Conservation (phyloP, 2,797 vertebrate genomes). For the Pteropus rufus region DNA sequence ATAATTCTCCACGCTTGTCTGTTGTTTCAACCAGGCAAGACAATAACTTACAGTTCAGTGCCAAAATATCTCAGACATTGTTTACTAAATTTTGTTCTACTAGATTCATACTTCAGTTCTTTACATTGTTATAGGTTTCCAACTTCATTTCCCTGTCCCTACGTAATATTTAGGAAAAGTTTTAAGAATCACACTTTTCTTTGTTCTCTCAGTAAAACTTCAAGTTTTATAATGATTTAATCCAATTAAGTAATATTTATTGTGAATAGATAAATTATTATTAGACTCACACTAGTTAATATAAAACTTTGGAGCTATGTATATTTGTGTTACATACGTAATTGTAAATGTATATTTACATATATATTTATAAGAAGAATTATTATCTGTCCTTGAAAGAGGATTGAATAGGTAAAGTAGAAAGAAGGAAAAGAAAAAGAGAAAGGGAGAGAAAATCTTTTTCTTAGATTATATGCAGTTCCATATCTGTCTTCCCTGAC, state of each 20-base stretch:
- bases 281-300: background rate
- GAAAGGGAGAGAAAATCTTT: background rate
- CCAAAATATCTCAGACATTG: background rate
- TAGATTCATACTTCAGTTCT: background rate
- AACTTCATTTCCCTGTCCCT: background rate
- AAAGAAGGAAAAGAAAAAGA: background rate
- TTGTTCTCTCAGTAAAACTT: background rate
- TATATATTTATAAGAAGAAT: background rate
- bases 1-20: background rate
- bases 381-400: background rate
- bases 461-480: background rate
- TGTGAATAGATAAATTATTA: background rate
- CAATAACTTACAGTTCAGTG: background rate
- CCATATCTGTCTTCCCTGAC: background rate
- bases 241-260: background rate
- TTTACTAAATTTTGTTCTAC: background rate
- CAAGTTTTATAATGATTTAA: background rate
- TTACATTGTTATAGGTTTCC: background rate
- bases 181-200: background rate
- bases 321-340: background rate
- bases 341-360: background rate
- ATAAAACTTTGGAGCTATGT: background rate
- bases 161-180: background rate
- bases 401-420: background rate
- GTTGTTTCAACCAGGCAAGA: background rate